Evolutionary conservation across 2,888 invertebrate genomes (phyloP), one percentile per base, ranked within the genome.

Genomic region (Sabatieria punctata): DNA sequence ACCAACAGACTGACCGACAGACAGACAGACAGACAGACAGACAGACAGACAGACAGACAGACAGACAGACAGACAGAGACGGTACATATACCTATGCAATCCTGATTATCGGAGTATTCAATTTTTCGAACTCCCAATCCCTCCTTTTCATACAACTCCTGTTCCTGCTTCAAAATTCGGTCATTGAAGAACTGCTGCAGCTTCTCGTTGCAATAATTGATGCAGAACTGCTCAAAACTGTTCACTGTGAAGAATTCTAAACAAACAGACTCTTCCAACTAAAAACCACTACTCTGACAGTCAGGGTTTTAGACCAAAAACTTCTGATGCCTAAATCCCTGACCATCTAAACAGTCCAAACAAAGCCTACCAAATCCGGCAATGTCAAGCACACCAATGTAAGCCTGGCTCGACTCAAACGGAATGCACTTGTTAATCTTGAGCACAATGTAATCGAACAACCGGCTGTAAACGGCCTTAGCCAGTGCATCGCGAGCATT

Each of bases 131-230:
- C 85, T 63, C 82, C 80, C 27, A 97, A 73, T 0, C 88, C 88
- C 71, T 97, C 95, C 41, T 80, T 76, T 62, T 82, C 80, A 69
- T 95, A 95, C 49, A 97, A 67, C 56, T 82, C 80, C 72, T 97
- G 95, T 62, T 95, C 95, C 64, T 85, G 84, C 69, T 86, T 88
- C 13, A 95, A 71, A 55, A 95, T 89, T 49, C 88, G 77, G 65
- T 93, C 88, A 71, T 95, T 97, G 74, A 97, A 97, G 72, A 97
- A 95, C 69, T 95, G 91, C 65, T 97, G 97, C 46, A 97, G 73
- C 64, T 95, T 97, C 70, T 97, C 95, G 68, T 97, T 97, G 71
- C 95, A 95, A 68, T 93, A 97, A 72, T 97, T 97, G 59, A 97
- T 97, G 72, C 93, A 95, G 71, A 97, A 93, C 70, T 82, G 82